Base-by-base conservation (phyloP, 2,113 vertebrate species). In the Heterochromis multidens region DNA sequence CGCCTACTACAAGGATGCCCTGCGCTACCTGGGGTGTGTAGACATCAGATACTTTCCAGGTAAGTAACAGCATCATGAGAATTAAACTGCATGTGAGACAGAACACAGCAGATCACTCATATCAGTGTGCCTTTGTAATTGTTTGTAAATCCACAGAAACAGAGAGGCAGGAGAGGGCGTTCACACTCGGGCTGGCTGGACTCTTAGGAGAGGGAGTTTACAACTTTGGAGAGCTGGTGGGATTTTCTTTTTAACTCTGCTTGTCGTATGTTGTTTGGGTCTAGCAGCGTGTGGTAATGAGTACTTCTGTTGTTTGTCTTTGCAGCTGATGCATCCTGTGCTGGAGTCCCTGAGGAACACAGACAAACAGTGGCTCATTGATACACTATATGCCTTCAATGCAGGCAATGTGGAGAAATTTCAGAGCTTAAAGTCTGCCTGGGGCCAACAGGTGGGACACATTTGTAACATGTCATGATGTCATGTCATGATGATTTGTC, bases 131-230 rank as follows among this genome's bases (percentile, higher is more conserved):
- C 27, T 29, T 12, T 59, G n/a, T 19, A 5, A 72, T 6, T 12
- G 35, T 46, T 37, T 33, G 76, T 82, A 23, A 6, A 29, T 43
- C 63, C 13, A 2, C 90, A 99, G 99, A 97, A 70, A 96, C 98
- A 0, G 99, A 99, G 94, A 98, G 99, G 80, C 98, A 99, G 92
- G 99, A 99, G 90, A 94, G 98, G 93, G 98, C 99, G 3, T 99
- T 99, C 92, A 99, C 98, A 0, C 92, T 99, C 70, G 99, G 99
- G 0, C 95, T 99, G 84, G 99, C 99, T 0, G 99, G 98, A 43
- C 97, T 99, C 17, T 88, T 99, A 3, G 99, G 98, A 6, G 99
- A 99, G 91, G 99, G 98, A 0, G 98, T 99, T 77, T 99, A 99
- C 91, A 99, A 99, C 96, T 99, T 99, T 0, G 98, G 98, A 85